Conservation (phyloP, 2,113 vertebrate species). For the Aegypius monachus region DNA sequence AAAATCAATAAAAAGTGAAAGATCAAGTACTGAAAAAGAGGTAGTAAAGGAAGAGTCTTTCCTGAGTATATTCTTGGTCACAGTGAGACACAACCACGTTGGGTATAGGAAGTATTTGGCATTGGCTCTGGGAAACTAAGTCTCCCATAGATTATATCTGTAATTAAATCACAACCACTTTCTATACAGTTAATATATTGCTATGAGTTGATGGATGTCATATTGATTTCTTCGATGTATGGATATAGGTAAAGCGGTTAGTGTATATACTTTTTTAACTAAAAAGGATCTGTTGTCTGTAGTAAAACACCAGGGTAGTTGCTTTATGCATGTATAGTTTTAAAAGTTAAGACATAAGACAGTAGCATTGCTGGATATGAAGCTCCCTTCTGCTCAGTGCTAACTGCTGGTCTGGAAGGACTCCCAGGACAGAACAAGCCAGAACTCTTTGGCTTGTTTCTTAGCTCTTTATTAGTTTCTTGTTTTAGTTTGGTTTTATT, state of each 20-base stretch:
- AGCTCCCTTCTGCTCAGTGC: background rate
- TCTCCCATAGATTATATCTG: background rate
- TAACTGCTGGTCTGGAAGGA: background rate
- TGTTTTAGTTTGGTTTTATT: background rate
- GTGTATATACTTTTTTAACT: background rate
- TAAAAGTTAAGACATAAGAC: background rate
- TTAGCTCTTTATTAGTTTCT: constrained; percentile 6
- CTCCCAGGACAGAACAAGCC: background rate
- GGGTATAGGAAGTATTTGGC: background rate
- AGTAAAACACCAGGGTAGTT: background rate
- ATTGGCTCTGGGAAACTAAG: background rate
- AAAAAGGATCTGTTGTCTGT: background rate
- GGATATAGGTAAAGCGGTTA: background rate
- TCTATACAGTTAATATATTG: background rate
- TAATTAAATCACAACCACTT: background rate
- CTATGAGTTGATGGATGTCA: background rate
- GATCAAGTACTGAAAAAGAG: background rate
- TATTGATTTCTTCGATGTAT: background rate
- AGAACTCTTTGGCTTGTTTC: background rate
- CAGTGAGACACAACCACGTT: too few species aligned
- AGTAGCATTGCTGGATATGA: background rate
- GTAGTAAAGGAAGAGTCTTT: background rate
- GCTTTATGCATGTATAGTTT: background rate
- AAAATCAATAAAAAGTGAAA: background rate
- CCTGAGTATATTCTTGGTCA: background rate